Evolutionary conservation across 2,797 vertebrate species (phyloP), one percentile per base, ranked within the genome.

Genomic region (Eulemur rubriventer): DNA sequence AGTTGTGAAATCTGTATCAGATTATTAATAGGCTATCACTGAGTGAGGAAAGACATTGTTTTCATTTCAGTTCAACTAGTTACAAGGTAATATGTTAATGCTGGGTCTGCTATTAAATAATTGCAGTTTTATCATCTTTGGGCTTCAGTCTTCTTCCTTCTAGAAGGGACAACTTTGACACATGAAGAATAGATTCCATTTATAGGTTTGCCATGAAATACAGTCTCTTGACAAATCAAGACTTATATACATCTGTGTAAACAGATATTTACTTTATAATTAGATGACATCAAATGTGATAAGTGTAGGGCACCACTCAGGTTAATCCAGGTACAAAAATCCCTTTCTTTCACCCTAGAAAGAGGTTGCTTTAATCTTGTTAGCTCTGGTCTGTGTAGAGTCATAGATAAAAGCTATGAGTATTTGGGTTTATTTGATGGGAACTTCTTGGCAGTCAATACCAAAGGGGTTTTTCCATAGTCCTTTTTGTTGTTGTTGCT

Each of bases 401-500:
- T 76, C 84, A 38, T 9, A 95, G 84, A 82, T 88, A 92, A 91
- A 80, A 79, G 43, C 75, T 79, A 4, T 48, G 65, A 55, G n/a
- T 94, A 63, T 76, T 76, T 90, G 28, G 76, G 57, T 78, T 91
- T 84, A 52, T 76, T 96, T 94, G 57, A 48, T 91, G 86, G 73
- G 75, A 96, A 89, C 78, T 95, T 92, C 76, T 88, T 97, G 94
- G 81, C 78, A 95, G 78, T 52, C 88, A 59, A 69, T 72, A 59
- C 65, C 46, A 67, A 92, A 75, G 82, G 75, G 61, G 69, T 88
- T 97, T 97, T 96, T 95, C 96, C 84, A 82, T 14, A 72, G 46
- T 46, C 70, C 3, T 79, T 89, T 59, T 75, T 79, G 38, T 69
- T 76, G 67, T 41, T 92, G 38, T 41, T 78, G 48, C 20, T 55